Conservation (phyloP, 2,797 vertebrate species). For the Sebastiscus albofasciatus region DNA sequence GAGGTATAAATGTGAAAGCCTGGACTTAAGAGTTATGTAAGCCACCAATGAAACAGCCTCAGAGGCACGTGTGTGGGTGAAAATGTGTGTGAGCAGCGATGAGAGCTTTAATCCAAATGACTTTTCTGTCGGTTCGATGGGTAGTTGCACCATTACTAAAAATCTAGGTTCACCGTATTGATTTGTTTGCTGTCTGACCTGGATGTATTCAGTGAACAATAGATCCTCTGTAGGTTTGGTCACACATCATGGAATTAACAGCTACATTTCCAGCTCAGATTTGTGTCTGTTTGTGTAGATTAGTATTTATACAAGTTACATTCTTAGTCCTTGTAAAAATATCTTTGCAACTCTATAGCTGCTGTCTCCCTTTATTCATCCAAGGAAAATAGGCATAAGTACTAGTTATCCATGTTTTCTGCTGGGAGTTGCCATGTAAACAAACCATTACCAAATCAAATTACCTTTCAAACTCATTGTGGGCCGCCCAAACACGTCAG, state of each 20-base stretch:
- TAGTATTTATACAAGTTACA: not conserved
- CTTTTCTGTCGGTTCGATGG: conserved; percentile 28
- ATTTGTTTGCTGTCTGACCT: conserved; percentile 45
- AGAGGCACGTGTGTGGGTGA: conserved; percentile 20
- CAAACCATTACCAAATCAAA: conserved; percentile 42
- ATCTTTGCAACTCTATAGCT: not conserved
- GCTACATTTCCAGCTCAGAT: not conserved
- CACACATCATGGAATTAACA: not conserved
- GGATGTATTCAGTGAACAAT: conserved; percentile 44
- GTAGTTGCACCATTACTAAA: not conserved
- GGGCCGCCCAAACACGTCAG: not conserved
- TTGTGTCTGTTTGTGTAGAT: conserved; percentile 4
- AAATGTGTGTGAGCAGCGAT: conserved; percentile 14
- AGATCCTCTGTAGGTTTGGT: conserved; percentile 31
- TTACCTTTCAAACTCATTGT: conserved; percentile 9
- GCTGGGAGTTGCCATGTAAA: conserved; percentile 45
- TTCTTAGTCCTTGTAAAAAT: not conserved
- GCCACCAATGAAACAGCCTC: conserved; percentile 44
- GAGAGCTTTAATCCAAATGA: conserved; percentile 38
- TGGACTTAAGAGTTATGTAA: conserved; percentile 69
- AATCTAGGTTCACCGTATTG: conserved; percentile 60
- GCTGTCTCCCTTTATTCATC: not conserved
- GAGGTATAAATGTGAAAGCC: conserved; percentile 45
- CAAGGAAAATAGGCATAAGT: not conserved
- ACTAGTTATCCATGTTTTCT: conserved; percentile 3